These are phyloP conservation scores for Heliconius hortense DNA, from an alignment of 2,888 invertebrate genomes.

Conservation along the genomic window DNA sequence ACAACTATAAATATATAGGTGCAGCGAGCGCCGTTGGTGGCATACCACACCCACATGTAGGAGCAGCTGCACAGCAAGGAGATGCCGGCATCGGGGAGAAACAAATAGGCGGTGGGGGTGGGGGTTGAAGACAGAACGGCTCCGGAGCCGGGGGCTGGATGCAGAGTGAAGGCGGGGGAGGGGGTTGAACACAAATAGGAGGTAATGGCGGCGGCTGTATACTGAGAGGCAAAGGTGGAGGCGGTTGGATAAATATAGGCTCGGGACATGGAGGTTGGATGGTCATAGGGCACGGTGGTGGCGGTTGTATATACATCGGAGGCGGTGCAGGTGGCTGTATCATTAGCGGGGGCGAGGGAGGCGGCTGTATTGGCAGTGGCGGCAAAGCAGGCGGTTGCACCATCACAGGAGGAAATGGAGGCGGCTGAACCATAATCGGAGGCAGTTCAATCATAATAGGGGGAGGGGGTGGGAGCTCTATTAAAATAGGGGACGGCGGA, in stretches of 20 bases:
- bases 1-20: conserved; percentile 49
- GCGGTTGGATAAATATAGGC: conserved; percentile 66
- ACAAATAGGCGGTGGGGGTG: conserved; percentile 64
- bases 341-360: conserved; percentile 64
- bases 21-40: conserved; percentile 45
- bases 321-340: conserved; percentile 66
- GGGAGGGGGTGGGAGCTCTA: conserved; percentile 41
- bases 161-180: conserved; percentile 58
- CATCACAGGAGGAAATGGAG: conserved; percentile 63
- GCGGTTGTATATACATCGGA: conserved; percentile 64
- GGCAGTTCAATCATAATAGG: conserved; percentile 53
- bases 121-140: conserved; percentile 63
- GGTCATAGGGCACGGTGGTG: conserved; percentile 61
- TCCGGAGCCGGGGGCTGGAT: conserved; percentile 57
- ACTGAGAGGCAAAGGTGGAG: conserved; percentile 61
- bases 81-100: conserved; percentile 52
- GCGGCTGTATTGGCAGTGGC: conserved; percentile 69
- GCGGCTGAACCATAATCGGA: conserved; percentile 69
- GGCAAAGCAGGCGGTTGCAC: conserved; percentile 70
- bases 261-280: conserved; percentile 67
- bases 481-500: conserved; percentile 37
- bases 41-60: conserved; percentile 42
- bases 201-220: conserved; percentile 66
- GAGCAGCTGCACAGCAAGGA: conserved; percentile 40
- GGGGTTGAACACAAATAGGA: conserved; percentile 66